These are phyloP conservation scores for Cotesia chilonis DNA, from an alignment of 1,140 invertebrate species.

Conservation along the genomic window DNA sequence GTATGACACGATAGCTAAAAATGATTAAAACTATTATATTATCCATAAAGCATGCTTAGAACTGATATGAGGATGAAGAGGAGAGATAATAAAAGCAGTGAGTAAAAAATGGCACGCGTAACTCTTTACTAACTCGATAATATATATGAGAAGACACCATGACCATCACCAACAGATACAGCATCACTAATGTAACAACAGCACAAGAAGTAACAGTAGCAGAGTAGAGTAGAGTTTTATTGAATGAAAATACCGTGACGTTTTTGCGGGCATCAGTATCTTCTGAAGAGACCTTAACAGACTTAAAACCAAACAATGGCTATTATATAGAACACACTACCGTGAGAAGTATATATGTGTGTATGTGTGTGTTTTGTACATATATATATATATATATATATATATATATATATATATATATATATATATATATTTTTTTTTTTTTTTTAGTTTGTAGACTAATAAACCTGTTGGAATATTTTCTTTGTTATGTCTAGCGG, in stretches of 20 bases:
- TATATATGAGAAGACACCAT: background rate
- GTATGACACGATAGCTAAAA: too few species aligned
- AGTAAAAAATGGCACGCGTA: too few species aligned
- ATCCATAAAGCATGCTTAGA: too few species aligned
- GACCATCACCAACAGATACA: too few species aligned
- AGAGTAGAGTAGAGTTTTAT: slow-evolving; percentile 32
- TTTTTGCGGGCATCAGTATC: slow-evolving; percentile 45
- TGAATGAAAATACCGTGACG: slow-evolving; percentile 47
- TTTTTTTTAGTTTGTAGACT: background rate
- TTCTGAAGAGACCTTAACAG: slow-evolving; percentile 25
- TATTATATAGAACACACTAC: slow-evolving; percentile 41
- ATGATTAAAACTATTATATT: background rate
- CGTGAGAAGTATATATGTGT: slow-evolving; percentile 29
- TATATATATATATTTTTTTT: background rate
- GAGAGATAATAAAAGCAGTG: background rate
- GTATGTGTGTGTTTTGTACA: slow-evolving; percentile 13
- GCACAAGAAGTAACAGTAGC: slow-evolving; percentile 7
- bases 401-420: background rate
- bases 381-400: slow-evolving; percentile 1
- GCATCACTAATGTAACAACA: background rate
- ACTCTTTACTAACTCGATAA: background rate
- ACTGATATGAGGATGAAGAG: background rate
- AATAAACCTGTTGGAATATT: slow-evolving; percentile 16
- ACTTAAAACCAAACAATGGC: slow-evolving; percentile 39
- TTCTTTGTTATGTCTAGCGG: slow-evolving; percentile 8